Conservation (phyloP, 2,888 invertebrate species). For the Candidula unifasciata region DNA sequence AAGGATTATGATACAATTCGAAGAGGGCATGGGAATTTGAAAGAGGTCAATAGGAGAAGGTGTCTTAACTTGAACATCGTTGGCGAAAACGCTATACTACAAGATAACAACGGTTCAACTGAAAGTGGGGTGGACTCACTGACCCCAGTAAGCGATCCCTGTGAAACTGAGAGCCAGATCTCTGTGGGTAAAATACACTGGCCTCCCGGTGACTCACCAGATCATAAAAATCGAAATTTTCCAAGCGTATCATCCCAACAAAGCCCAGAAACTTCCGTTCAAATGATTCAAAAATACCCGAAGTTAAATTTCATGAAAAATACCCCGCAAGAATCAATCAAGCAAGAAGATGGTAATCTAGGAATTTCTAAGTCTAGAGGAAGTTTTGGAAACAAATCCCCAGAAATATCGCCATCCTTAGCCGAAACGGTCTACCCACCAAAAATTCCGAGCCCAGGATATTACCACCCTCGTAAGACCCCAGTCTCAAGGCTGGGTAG, state of each 20-base stretch:
- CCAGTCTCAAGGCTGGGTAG: slow-evolving; percentile 57
- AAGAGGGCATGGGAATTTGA: slow-evolving; percentile 83
- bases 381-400: slow-evolving; percentile 1
- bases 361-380: background rate
- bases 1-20: slow-evolving; percentile 91
- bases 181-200: background rate
- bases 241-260: background rate
- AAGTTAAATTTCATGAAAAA: background rate
- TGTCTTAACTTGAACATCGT: slow-evolving; percentile 66
- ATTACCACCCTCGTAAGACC: slow-evolving; percentile 51
- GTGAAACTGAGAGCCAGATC: background rate
- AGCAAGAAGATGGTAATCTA: background rate
- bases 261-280: background rate
- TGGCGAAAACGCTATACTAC: slow-evolving; percentile 53
- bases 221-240: background rate
- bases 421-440: slow-evolving; percentile 11
- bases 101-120: slow-evolving; percentile 59
- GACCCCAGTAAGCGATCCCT: slow-evolving; percentile 60
- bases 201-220: background rate
- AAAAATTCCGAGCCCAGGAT: slow-evolving; percentile 22
- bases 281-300: background rate
- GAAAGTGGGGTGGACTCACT: slow-evolving; percentile 69
- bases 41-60: slow-evolving; percentile 70
- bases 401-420: background rate
- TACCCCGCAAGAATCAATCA: background rate